Base-by-base conservation (phyloP, 2,888 invertebrate genomes). In the Pseudanteris insignis region DNA sequence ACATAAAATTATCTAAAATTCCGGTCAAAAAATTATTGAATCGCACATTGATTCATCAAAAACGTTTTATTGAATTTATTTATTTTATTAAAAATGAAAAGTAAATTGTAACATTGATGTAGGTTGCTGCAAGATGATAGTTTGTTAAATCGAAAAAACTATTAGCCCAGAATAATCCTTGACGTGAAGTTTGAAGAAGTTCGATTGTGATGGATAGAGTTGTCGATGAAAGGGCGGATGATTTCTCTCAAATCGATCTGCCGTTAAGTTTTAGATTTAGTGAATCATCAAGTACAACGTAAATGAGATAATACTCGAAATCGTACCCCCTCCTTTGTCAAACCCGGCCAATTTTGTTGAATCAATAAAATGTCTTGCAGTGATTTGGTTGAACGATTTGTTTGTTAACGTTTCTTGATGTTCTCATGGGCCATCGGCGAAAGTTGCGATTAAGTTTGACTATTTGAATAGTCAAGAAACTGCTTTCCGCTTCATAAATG, bases 281-380 rank as follows among this genome's bases (percentile, higher is more conserved):
- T 33, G 14, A 24, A 30, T 38, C 30, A 24, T 48, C 48, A 15
- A 33, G 40, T 10, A n/a, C n/a, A 40, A 50, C 40, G 32, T 34
- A 29, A 41, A 34, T 51, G 51, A 36, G 51, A 51, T 41, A 25
- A 38, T 38, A 40, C 40, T 50, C 15, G 50, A 50, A 33, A 40
- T 12, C 5, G 13, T 25, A 11, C 10, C 33, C 25, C 12, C 11
- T n/a, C n/a, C n/a, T n/a, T n/a, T n/a, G n/a, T n/a, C 6, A 21
- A 41, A 41, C 41, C 18, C 30, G 13, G 34, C 21, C 41, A 41
- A 41, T 41, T 51, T 41, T 51, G 51, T 41, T 41, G 34, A 51
- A 51, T 51, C 40, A 51, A 51, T 51, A 51, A 51, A 51, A 18
- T 28, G 51, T 32, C 34, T 51, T 32, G 14, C 29, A 29, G 41